These are phyloP conservation scores for Eurytoma adleriae DNA, from an alignment of 2,888 invertebrate species.

Conservation along the genomic window DNA sequence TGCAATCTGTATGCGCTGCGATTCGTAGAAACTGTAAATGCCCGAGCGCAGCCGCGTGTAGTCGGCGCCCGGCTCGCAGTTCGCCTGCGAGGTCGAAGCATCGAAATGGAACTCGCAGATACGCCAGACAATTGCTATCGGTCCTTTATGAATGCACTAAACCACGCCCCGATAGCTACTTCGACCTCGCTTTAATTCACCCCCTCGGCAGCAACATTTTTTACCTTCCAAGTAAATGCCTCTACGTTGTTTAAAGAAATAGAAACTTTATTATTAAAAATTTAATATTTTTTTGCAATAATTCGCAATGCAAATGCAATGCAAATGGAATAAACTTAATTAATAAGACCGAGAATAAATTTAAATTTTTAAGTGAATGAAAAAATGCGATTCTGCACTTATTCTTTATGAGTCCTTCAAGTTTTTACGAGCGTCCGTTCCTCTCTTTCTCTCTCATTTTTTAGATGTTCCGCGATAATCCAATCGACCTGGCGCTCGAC, in stretches of 20 bases:
- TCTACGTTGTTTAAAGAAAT: too few relatives aligned
- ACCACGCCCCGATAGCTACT: slow-evolving; percentile 32
- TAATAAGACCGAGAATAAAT: slow-evolving; percentile 5
- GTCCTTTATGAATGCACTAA: slow-evolving; percentile 44
- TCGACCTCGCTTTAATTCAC: slow-evolving; percentile 17
- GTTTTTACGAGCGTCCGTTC: slow-evolving; percentile 40
- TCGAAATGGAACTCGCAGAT: slow-evolving; percentile 72
- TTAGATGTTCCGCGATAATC: slow-evolving; percentile 57
- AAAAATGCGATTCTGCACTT: slow-evolving; percentile 22
- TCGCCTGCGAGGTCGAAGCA: slow-evolving; percentile 61
- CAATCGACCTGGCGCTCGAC: slow-evolving; percentile 51
- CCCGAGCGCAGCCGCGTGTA: slow-evolving; percentile 26
- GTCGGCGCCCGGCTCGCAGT: background rate
- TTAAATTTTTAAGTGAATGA: slow-evolving; percentile 32
- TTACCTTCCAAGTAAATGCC: too few relatives aligned
- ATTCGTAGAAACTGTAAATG: slow-evolving; percentile 19
- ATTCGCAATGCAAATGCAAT: too few relatives aligned
- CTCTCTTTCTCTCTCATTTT: slow-evolving; percentile 47
- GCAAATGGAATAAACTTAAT: background rate
- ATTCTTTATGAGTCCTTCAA: slow-evolving; percentile 47
- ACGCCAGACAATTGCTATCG: slow-evolving; percentile 71
- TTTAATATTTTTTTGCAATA: too few relatives aligned
- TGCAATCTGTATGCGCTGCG: slow-evolving; percentile 64
- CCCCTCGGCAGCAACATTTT: background rate
- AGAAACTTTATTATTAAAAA: too few relatives aligned